These are phyloP conservation scores for Abrostola tripartita DNA, from an alignment of 2,888 invertebrate species.

Conservation along the genomic window DNA sequence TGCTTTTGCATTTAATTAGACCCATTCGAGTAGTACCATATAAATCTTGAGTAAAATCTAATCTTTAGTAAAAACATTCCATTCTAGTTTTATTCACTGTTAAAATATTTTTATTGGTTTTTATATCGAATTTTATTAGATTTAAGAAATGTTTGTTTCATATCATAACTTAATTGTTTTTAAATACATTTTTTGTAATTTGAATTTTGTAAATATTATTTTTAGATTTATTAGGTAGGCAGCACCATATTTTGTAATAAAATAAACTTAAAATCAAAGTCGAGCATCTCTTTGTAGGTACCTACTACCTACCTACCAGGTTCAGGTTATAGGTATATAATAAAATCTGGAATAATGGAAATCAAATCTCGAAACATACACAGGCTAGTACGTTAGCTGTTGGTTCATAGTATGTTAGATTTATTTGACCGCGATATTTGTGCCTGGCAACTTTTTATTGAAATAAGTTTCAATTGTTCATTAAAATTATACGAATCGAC, in stretches of 20 bases:
- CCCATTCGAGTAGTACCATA: constrained; percentile 21
- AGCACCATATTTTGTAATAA: constrained; percentile 11
- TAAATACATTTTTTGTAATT: constrained; percentile 28
- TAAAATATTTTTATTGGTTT: constrained; percentile 41
- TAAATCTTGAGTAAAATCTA: constrained; percentile 27
- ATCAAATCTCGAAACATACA: too few species aligned
- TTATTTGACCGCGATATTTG: constrained; percentile 16
- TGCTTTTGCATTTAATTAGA: constrained; percentile 49
- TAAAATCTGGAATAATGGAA: too few species aligned
- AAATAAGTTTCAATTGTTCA: too few species aligned
- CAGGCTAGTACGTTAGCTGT: background rate
- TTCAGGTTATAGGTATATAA: background rate
- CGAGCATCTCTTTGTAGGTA: background rate
- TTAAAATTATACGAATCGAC: too few species aligned
- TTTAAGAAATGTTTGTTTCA: constrained; percentile 41
- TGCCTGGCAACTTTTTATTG: constrained; percentile 16
- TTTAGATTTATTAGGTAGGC: constrained; percentile 9
- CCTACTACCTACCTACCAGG: background rate
- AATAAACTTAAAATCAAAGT: constrained; percentile 10
- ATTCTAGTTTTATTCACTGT: constrained; percentile 33
- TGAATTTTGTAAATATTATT: constrained; percentile 37
- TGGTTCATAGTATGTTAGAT: constrained; percentile 12
- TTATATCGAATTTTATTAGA: constrained; percentile 47
- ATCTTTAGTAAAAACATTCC: constrained; percentile 38
- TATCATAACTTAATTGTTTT: constrained; percentile 30